Base-by-base conservation (phyloP, 2,888 invertebrate species). In the Trichogramma evanescens region DNA sequence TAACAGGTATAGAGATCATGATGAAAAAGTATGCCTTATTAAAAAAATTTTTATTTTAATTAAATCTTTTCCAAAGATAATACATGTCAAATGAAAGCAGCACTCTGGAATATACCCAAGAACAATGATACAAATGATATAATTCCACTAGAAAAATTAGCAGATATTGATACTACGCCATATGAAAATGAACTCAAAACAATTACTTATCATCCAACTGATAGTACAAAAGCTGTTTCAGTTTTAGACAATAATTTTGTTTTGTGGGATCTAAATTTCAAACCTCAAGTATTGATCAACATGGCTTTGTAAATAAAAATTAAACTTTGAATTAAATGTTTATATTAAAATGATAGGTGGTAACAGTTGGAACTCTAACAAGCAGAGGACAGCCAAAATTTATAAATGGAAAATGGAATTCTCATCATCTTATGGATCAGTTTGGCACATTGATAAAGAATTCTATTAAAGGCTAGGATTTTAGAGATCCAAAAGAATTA, bases 371-470 rank as follows among this genome's bases (percentile, higher is more conserved):
- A 44, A 73, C 71, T 55, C 68, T 87, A 50, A 85, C 85, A 68
- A 83, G 85, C 2, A 88, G 89, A 78, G 88, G 88, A 65, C 84
- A 89, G 66, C 87, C 88, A 43, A 89, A 89, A 73, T 89, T 92
- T 72, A 89, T 88, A 0, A 86, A 84, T 54, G 95, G 94, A 6
- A 90, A 93, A 78, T 98, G 97, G 96, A 95, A 95, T 77, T 95
- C 96, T 7, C 95, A 97, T 73, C 93, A 94, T 74, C 89, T 89
- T 68, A 88, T 89, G 68, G 84, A 86, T 63, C 90, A 92, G 79
- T 86, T 98, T 72, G 89, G 92, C 38, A 88, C 94, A 0, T 83
- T 94, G 6, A 89, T 92, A 74, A 95, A 95, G 67, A 89, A 89
- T 64, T 86, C 87, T 72, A 83, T 98, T 59, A 86, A 89, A 65